A percentile compares a stretch with the other conserved stretches of the same genome.
Conservation (phyloP, 2,888 invertebrate species). For the Drosophila buzzatii region DNA sequence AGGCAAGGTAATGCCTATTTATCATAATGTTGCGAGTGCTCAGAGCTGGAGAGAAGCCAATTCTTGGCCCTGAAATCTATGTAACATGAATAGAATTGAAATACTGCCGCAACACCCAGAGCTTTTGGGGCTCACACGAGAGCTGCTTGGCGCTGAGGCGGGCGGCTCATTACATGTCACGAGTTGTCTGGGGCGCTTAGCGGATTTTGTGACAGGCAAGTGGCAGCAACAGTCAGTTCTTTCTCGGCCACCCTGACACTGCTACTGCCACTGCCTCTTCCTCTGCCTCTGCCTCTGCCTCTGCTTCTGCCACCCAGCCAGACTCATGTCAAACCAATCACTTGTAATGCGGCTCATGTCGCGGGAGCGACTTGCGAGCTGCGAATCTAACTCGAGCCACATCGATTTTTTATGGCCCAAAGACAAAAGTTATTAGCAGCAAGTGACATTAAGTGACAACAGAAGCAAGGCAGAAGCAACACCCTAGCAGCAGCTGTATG, state of each 20-base stretch:
- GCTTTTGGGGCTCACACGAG: conserved; percentile 5
- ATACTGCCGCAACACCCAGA: conserved; percentile 22
- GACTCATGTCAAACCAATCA: conserved; percentile 64
- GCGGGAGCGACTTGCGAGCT: conserved; percentile 18
- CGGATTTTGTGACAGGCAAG: conserved; percentile 61
- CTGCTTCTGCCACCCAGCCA: not conserved
- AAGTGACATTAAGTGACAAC: conserved; percentile 63
- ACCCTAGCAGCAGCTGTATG: conserved; percentile 21
- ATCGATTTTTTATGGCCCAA: conserved; percentile 62
- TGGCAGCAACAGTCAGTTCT: conserved; percentile 43
- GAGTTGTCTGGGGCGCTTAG: conserved; percentile 63
- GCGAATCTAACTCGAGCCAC: conserved; percentile 43
- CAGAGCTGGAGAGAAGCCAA: conserved; percentile 3
- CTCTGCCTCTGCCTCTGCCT: too few relatives aligned
- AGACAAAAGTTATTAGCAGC: conserved; percentile 74
- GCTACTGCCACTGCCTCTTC: too few relatives aligned
- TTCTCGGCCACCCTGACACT: not conserved
- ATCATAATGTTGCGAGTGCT: conserved; percentile 1
- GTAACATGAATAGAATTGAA: conserved; percentile 30
- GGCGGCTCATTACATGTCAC: conserved; percentile 58
- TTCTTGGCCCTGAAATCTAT: conserved; percentile 6
- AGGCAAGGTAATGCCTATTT: conserved; percentile 15
- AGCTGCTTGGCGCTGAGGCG: conserved; percentile 4
- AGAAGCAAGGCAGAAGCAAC: not conserved
- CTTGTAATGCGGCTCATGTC: conserved; percentile 60